A percentile compares a stretch with the other conserved stretches of the same genome.
These are phyloP conservation scores for Percina caprodes DNA, from an alignment of 2,113 vertebrate genomes.

Conservation along the genomic window DNA sequence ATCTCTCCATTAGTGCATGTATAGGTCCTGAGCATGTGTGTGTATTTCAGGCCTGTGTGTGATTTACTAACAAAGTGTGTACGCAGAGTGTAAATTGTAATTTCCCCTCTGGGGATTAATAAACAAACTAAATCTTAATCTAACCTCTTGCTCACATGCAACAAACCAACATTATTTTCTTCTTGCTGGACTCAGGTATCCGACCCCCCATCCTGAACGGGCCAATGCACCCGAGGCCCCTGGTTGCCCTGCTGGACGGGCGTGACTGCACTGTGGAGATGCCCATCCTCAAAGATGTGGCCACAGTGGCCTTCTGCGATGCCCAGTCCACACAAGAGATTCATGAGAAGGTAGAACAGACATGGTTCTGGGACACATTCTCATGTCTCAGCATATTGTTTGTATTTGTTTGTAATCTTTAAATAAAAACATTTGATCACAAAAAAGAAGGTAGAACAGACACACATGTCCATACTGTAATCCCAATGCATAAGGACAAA, in stretches of 20 bases:
- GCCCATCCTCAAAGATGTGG: slow-evolving; percentile 93
- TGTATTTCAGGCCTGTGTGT: too few species aligned
- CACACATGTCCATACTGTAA: not conserved
- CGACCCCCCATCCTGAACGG: slow-evolving; percentile 92
- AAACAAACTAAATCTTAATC: too few species aligned
- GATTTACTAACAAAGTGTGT: too few species aligned
- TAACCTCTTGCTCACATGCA: not conserved
- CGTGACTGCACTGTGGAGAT: slow-evolving; percentile 94
- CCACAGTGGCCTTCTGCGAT: slow-evolving; percentile 93
- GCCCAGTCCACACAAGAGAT: slow-evolving; percentile 95
- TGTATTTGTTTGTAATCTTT: too few species aligned
- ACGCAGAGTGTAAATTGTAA: too few species aligned
- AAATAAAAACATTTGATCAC: too few species aligned
- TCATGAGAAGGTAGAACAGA: slow-evolving; percentile 88
- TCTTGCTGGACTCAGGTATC: slow-evolving; percentile 82
- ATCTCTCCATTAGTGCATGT: too few species aligned
- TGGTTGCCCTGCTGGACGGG: slow-evolving; percentile 92
- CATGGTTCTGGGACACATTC: too few species aligned
- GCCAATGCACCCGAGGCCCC: slow-evolving; percentile 91
- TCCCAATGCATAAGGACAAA: not conserved
- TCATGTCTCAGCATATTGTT: too few species aligned
- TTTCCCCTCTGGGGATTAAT: too few species aligned
- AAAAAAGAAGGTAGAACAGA: slow-evolving; percentile 83
- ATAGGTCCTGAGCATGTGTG: too few species aligned
- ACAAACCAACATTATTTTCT: slow-evolving; percentile 11